Base-by-base conservation (phyloP, 1,140 invertebrate species). In the Polypedilum pembai region DNA sequence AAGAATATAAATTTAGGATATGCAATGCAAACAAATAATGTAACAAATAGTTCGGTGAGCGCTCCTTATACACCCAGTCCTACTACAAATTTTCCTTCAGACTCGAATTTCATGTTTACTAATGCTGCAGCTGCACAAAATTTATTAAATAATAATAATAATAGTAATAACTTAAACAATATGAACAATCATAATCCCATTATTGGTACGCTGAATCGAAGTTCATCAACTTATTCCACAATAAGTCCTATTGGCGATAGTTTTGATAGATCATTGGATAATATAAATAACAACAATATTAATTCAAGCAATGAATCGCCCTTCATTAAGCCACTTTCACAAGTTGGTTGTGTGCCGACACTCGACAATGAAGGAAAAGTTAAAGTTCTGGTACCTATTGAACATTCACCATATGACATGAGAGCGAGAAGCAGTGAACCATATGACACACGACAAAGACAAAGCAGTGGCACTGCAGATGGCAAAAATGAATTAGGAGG, bases 321-420 rank as follows among this genome's bases (percentile, higher is more conserved):
- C 1, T 89, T 89, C 75, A 90, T 90, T 77, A 89, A 87, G 79
- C 89, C 89, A 0, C 78, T 91, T 21, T 88, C 88, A 0, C 89
- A 89, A 76, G 85, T 87, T 10, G 85, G 84, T 7, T 87, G 87
- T 40, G 77, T 88, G 21, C 86, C 87, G 1, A 86, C 88, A 0
- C 86, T 85, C 0, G 86, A 86, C 65, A 78, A 83, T 3, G 86
- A 87, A 41, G 87, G 87, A 0, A 80, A 85, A 20, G 81, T 87
- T 8, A 80, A 85, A 74, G 82, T 88, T 3, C 85, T 87, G 15
- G 86, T 87, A 3, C 85, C 86, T 0, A 84, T 87, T 76, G 0
- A 79, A 78, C 75, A 40, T 77, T n/a, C 78, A 80, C 7, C 81
- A 79, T 74, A 77, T 79, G 41, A 80, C 79, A 33, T 79, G 78